Base-by-base conservation (phyloP, 2,888 invertebrate genomes). In the Amorpha juglandis region DNA sequence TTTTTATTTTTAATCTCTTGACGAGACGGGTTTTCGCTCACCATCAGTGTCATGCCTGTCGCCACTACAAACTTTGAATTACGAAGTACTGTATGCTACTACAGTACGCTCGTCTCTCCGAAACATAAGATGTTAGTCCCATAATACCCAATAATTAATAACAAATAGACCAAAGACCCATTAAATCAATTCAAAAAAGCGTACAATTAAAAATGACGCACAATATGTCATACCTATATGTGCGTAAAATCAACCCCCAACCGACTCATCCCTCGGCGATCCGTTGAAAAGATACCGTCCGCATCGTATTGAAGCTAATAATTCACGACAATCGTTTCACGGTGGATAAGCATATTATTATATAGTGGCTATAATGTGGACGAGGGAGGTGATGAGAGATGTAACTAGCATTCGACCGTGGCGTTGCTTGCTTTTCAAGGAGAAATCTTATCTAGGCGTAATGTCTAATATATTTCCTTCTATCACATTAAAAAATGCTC, bases 291-390 rank as follows among this genome's bases (percentile, higher is more conserved):
- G 64, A 58, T 65, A 65, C n/a, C 55, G 35, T 48, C 45, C 33
- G 27, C 27, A 27, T 27, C 27, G 27, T 53, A 33, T 52, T 52
- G 63, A 76, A 75, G 69, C 67, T 74, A 65, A 81, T 84, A 81
- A 80, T 82, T 86, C 83, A 82, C 74, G 77, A 70, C 74, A 70
- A 74, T 76, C 72, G 78, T 83, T 84, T 83, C 75, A 84, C 81
- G 82, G 80, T 77, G 78, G 74, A 83, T 84, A 81, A 79, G 72
- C 78, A 71, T 58, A 58, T 58, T 42, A n/a, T n/a, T n/a, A n/a
- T n/a, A n/a, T n/a, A n/a, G n/a, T 58, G 71, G 75, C 66, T 73
- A 75, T 80, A 78, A 77, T 58, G 38, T 16, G 11, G 55, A 16
- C 55, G 35, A 21, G 58, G 38, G 58, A 19, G 11, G 19, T 16